Evolutionary conservation across 1,140 invertebrate species (phyloP), one percentile per base, ranked within the genome.

Genomic region (Leucophenga varia): DNA sequence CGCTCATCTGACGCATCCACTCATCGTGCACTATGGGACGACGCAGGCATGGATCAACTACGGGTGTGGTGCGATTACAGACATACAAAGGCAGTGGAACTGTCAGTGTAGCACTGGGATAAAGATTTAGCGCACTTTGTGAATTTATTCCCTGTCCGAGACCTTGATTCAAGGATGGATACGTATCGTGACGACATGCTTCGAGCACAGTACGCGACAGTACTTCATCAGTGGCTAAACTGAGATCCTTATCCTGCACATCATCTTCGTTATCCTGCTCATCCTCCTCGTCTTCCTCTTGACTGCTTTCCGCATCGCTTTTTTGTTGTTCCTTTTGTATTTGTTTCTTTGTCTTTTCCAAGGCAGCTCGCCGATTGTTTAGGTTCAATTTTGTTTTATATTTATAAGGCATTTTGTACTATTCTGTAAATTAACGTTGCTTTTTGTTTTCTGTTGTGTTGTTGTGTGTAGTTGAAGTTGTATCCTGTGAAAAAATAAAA

Each of bases 61-160:
- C 47, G n/a, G 63, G 50, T 6, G 63, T 54, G 1, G 18, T 44
- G 0, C 40, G 36, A 21, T 54, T 31, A 5, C 50, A 39, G 1
- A 67, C 20, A 6, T 54, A 67, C 4, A 67, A 6, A 0, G 63
- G 56, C 17, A 63, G n/a, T 1, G 63, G 56, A 22, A 54, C 40
- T 0, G 40, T 42, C 1, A 57, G 22, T 8, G 22, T 12, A 10
- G 53, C 51, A 13, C 3, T 54, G 7, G 63, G 63, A 52, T 36
- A 63, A 7, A 48, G 21, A 10, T 46, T 35, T 2, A 59, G 12
- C 2, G 17, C 2, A 1, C 13, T 21, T 3, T 43, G 6, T 3
- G 53, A 19, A 0, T 49, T 41, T 3, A 36, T 3, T 17, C 10
- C 45, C 1, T 47, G 42, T 4, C 31, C 47, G 2, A 58, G 18